Conservation (phyloP, 2,888 invertebrate genomes). For the Drosophila robusta region DNA sequence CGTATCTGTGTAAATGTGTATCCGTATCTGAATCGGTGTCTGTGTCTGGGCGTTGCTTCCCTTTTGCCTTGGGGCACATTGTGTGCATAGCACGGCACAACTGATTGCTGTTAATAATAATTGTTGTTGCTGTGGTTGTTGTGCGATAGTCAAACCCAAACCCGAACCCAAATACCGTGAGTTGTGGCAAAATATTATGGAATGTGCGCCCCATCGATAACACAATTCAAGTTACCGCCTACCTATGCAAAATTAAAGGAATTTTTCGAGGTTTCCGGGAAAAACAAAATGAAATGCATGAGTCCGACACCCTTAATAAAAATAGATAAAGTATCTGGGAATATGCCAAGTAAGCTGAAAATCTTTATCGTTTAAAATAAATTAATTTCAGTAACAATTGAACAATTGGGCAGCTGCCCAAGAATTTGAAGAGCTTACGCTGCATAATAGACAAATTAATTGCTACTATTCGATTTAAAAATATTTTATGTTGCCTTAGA, state of each 20-base stretch:
- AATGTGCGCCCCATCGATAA: slow-evolving; percentile 12
- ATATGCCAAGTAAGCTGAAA: not conserved
- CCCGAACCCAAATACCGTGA: not conserved
- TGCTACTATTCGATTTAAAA: not conserved
- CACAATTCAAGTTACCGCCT: not conserved
- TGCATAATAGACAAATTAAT: no score
- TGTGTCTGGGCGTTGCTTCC: slow-evolving; percentile 25
- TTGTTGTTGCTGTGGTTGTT: slow-evolving; percentile 24
- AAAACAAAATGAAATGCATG: not conserved
- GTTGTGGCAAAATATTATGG: slow-evolving; percentile 11
- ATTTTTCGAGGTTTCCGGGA: not conserved
- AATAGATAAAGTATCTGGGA: not conserved
- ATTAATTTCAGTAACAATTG: no score
- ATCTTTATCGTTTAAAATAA: not conserved
- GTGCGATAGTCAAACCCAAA: slow-evolving; percentile 6
- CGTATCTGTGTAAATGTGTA: slow-evolving; percentile 11
- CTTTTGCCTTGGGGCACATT: slow-evolving; percentile 32
- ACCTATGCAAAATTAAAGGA: slow-evolving; percentile 2
- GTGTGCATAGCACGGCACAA: slow-evolving; percentile 40
- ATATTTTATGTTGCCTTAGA: no score
- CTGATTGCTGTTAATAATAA: slow-evolving; percentile 71
- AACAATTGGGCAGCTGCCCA: no score
- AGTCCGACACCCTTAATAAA: not conserved
- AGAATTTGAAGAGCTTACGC: no score
- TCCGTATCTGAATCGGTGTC: slow-evolving; percentile 21